Conservation (phyloP, 2,797 vertebrate genomes). For the Pseudotriccus pelzelni region DNA sequence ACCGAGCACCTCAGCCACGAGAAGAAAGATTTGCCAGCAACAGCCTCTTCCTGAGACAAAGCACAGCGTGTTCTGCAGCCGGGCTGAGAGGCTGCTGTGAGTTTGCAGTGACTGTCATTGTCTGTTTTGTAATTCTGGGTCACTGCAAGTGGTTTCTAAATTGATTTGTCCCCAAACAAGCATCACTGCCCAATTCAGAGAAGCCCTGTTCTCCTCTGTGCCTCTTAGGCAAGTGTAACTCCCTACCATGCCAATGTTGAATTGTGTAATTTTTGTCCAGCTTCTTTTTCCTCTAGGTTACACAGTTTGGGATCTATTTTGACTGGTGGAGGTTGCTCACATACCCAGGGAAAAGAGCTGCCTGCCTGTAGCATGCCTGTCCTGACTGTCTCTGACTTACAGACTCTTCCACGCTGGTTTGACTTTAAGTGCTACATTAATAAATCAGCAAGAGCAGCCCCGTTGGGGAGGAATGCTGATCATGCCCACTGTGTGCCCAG, state of each 20-base stretch:
- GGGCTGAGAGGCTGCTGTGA: background rate
- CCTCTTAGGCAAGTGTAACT: background rate
- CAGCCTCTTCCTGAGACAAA: background rate
- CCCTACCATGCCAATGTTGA: background rate
- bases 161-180: background rate
- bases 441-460: background rate
- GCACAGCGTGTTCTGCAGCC: background rate
- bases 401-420: background rate
- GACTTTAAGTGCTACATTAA: background rate
- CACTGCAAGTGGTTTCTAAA: background rate
- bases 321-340: background rate
- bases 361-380: background rate
- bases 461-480: background rate
- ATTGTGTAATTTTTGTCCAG: background rate
- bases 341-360: background rate
- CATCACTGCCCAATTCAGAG: background rate
- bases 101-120: background rate
- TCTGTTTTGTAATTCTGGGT: slow-evolving; percentile 7
- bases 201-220: background rate
- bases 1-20: background rate
- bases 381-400: background rate
- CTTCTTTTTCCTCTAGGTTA: background rate
- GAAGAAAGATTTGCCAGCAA: background rate
- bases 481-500: background rate
- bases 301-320: background rate